Conservation (phyloP, 1,140 invertebrate species). For the Teleopsis dalmanni region DNA sequence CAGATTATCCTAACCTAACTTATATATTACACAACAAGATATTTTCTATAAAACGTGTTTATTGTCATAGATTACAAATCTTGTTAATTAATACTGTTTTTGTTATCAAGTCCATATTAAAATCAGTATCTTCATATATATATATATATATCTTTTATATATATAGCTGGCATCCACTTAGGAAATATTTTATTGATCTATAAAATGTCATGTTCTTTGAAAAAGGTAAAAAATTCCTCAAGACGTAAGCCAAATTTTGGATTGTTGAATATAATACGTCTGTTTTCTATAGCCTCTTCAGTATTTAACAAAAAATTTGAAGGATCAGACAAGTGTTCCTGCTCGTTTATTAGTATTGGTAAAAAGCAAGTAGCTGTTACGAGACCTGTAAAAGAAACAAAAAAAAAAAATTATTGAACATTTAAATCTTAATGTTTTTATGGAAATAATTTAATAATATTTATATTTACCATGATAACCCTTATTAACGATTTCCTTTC, state of each 20-base stretch:
- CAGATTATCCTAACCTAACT: too few relatives aligned
- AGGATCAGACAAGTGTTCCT: constrained; percentile 13
- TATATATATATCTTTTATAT: too few relatives aligned
- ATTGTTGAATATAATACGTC: constrained; percentile 12
- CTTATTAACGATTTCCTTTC: constrained; percentile 20
- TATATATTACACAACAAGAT: too few relatives aligned
- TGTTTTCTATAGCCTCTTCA: constrained; percentile 13
- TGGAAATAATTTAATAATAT: neutral
- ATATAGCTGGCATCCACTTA: too few relatives aligned
- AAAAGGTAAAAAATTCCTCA: constrained; percentile 6
- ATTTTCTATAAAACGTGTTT: too few relatives aligned
- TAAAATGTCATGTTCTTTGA: constrained; percentile 4
- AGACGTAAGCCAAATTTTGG: constrained; percentile 9
- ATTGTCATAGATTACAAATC: too few relatives aligned
- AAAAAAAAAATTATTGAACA: neutral
- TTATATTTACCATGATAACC: constrained; percentile 21
- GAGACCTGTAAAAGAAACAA: constrained; percentile 8
- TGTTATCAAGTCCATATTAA: too few relatives aligned
- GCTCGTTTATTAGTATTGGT: constrained; percentile 15
- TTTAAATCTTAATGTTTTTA: neutral
- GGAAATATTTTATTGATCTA: neutral
- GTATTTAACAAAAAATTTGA: constrained; percentile 13
- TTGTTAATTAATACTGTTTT: too few relatives aligned
- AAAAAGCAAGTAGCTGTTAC: constrained; percentile 11
- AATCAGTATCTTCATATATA: neutral